phyloP scores from a whole-genome alignment of 2,888 invertebrate species.

The Ochropacha duplaris region DNA sequence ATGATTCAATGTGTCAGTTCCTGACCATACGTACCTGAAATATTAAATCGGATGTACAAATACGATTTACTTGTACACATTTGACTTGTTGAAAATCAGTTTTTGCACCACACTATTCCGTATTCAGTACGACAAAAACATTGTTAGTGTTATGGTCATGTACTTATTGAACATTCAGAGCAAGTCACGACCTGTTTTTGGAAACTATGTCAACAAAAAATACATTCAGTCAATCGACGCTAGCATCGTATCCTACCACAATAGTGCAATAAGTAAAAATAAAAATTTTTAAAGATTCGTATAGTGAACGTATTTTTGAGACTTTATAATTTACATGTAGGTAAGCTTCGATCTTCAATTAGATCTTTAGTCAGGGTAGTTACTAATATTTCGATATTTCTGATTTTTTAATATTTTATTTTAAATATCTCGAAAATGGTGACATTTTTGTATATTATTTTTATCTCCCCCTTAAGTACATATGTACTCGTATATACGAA shows the following conservation, averaged over 20 bases:
- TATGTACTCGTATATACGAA: too few species aligned
- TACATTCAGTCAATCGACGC: neutral
- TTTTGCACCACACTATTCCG: neutral
- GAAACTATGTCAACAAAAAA: constrained; percentile 14
- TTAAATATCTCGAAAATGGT: too few species aligned
- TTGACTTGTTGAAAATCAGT: too few species aligned
- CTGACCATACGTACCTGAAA: neutral
- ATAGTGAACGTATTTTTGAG: neutral
- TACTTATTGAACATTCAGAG: constrained; percentile 29
- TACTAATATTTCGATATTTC: too few species aligned
- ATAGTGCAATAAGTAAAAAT: neutral
- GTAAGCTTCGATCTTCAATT: too few species aligned
- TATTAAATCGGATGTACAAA: neutral
- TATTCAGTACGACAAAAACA: constrained; percentile 6
- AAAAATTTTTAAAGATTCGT: too few species aligned
- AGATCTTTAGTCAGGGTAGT: too few species aligned
- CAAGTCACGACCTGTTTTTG: constrained; percentile 14
- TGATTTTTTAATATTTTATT: too few species aligned
- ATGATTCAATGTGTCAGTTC: neutral
- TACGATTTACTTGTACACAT: neutral
- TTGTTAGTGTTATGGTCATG: constrained; percentile 20
- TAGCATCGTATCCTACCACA: neutral
- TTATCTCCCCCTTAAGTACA: too few species aligned
- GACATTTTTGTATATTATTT: too few species aligned
- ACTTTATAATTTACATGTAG: too few species aligned